Conservation (phyloP, 2,888 invertebrate species). For the Suillia variegata region DNA sequence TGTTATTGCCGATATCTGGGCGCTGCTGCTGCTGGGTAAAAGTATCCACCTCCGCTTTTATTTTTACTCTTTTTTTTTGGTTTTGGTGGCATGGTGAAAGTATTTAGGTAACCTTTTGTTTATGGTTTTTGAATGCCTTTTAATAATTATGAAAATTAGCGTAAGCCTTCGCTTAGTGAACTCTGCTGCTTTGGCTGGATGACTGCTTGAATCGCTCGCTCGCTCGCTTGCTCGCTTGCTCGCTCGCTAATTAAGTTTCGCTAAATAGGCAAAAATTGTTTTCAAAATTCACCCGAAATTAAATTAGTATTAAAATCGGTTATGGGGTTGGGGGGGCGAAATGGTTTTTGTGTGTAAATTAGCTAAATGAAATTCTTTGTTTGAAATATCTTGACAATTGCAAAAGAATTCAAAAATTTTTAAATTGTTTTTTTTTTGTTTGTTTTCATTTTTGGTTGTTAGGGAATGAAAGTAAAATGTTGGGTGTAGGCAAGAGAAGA, state of each 20-base stretch:
- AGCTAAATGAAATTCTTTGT: not conserved
- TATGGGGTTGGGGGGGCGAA: not conserved
- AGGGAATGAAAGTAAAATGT: too few relatives aligned
- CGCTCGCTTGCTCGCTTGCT: too few relatives aligned
- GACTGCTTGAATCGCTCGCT: not conserved
- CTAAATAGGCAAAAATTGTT: constrained; percentile 42
- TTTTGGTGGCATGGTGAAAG: not conserved
- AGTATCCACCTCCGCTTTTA: not conserved
- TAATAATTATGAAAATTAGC: constrained; percentile 53
- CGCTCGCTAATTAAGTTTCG: constrained; percentile 54
- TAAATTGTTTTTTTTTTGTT: too few relatives aligned
- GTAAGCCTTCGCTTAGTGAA: not conserved
- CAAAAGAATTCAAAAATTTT: not conserved
- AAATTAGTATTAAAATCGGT: constrained; percentile 9
- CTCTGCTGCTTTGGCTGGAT: not conserved
- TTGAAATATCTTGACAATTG: not conserved
- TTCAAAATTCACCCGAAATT: constrained; percentile 17
- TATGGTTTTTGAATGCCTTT: constrained; percentile 50
- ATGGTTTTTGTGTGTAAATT: not conserved
- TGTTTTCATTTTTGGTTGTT: too few relatives aligned
- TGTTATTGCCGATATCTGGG: too few relatives aligned
- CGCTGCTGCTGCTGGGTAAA: too few relatives aligned
- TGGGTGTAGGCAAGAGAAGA: too few relatives aligned
- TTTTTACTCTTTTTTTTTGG: too few relatives aligned
- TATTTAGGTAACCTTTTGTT: constrained; percentile 40